A percentile compares a stretch with the other conserved stretches of the same genome.
These are phyloP conservation scores for Dermochelys coriacea DNA, from an alignment of 2,797 vertebrate genomes.

Conservation along the genomic window DNA sequence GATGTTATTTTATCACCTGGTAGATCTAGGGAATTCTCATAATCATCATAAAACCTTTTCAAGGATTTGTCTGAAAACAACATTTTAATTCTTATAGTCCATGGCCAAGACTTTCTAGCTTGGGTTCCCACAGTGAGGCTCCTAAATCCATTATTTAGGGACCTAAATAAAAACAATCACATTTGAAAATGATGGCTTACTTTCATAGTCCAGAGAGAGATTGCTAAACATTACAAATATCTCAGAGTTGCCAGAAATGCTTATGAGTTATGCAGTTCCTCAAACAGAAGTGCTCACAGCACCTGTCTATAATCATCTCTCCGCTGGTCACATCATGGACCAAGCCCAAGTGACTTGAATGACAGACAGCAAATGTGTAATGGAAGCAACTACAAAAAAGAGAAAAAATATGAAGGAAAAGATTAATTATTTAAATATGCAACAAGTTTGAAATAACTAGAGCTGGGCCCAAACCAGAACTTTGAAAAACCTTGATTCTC, in stretches of 20 bases:
- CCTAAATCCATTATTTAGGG: not conserved
- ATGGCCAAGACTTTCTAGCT: not conserved
- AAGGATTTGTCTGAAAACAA: not conserved
- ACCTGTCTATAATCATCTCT: not conserved
- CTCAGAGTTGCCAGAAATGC: not conserved
- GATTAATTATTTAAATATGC: not conserved
- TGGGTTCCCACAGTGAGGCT: not conserved
- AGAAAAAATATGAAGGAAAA: not conserved
- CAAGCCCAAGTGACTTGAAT: not conserved
- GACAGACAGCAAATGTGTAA: not conserved
- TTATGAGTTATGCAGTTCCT: not conserved
- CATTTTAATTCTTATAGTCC: not conserved
- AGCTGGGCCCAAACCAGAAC: not conserved
- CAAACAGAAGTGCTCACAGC: not conserved
- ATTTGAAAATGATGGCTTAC: not conserved
- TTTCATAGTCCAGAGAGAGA: not conserved
- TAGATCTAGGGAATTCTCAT: not conserved
- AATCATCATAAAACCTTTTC: not conserved
- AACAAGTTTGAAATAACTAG: not conserved
- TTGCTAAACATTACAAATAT: not conserved
- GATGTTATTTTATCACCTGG: not conserved
- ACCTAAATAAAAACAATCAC: not conserved
- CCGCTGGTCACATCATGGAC: not conserved
- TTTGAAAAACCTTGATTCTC: not conserved
- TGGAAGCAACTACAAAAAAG: not conserved